phyloP scores from a whole-genome alignment of 2,113 vertebrate genomes.

The Acanthisitta chloris region DNA sequence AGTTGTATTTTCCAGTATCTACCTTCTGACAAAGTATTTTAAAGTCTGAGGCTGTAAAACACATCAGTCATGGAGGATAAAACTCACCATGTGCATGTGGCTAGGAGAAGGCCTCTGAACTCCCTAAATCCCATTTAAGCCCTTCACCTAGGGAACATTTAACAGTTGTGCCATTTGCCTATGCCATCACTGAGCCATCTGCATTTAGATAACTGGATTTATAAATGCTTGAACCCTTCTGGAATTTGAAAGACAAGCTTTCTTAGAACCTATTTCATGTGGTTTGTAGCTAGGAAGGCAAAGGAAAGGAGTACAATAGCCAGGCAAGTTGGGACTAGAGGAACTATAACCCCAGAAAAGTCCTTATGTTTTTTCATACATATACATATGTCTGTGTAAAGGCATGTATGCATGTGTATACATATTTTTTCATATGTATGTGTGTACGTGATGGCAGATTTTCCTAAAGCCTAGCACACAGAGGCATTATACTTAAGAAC shows the following conservation, averaged over 20 bases:
- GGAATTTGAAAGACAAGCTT: slow-evolving; percentile 12
- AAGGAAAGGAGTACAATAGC: background rate
- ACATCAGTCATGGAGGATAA: background rate
- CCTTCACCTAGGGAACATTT: background rate
- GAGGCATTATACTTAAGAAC: background rate
- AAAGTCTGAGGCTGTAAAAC: background rate
- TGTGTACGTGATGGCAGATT: background rate
- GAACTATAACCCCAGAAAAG: background rate
- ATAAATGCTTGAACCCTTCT: background rate
- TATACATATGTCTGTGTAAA: too few relatives aligned
- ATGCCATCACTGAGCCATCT: background rate
- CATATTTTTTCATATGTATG: background rate
- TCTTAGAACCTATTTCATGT: background rate
- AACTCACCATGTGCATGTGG: background rate
- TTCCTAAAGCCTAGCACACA: background rate
- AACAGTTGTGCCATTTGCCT: slow-evolving; percentile 30
- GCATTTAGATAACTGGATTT: slow-evolving; percentile 4
- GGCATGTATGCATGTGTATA: background rate
- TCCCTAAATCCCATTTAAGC: slow-evolving; percentile 12
- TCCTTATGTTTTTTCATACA: background rate
- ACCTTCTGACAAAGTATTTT: background rate
- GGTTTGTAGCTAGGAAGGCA: background rate
- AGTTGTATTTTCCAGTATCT: background rate
- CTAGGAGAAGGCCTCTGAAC: background rate
- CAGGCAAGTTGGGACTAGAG: background rate